These are phyloP conservation scores for Linurgus olivaceus DNA, from an alignment of 2,797 vertebrate species.

Conservation along the genomic window DNA sequence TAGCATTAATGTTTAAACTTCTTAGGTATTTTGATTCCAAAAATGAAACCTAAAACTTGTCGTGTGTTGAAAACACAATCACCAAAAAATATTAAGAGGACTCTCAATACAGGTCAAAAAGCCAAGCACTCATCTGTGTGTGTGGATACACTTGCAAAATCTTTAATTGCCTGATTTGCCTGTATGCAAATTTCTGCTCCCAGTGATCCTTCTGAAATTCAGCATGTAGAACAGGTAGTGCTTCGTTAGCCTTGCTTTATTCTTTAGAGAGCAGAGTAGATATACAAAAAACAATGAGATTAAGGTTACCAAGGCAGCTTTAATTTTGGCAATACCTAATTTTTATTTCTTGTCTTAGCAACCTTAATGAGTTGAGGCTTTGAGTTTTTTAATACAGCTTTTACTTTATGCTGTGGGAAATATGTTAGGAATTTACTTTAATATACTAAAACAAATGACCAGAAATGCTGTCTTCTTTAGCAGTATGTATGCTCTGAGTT, in stretches of 20 bases:
- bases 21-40: not conserved
- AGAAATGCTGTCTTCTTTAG: not conserved
- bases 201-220: not conserved
- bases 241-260: not conserved
- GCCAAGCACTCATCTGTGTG: not conserved
- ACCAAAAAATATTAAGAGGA: not conserved
- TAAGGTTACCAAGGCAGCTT: not conserved
- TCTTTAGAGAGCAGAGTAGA: not conserved
- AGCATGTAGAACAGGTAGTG: not conserved
- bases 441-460: not conserved
- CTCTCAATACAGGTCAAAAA: not conserved
- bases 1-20: not conserved
- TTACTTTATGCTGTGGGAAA: not conserved
- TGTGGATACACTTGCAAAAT: not conserved
- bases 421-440: not conserved
- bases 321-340: not conserved
- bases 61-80: fast-evolving
- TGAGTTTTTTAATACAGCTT: not conserved
- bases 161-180: not conserved
- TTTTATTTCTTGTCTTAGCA: not conserved
- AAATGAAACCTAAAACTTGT: not conserved
- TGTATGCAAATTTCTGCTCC: not conserved
- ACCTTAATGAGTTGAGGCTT: not conserved
- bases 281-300: not conserved
- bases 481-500: not conserved